Base-by-base conservation (phyloP, 2,888 invertebrate genomes). In the Polydesmus complanatus region DNA sequence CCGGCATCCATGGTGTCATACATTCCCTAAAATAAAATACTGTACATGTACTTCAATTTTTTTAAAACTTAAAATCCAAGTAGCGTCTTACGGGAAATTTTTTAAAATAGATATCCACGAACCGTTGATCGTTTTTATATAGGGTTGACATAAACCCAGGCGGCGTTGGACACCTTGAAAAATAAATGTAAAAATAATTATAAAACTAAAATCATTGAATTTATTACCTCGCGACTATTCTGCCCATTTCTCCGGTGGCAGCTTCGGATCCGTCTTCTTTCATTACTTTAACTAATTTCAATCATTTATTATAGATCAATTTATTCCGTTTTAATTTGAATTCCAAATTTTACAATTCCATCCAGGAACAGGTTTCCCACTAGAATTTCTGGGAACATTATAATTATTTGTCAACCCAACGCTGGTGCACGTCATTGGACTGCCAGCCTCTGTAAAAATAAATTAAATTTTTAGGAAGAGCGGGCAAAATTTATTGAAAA, bases 1-100 rank as follows among this genome's bases (percentile, higher is more conserved):
- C 94, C 95, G 0, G 91, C 91, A 71, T 95, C 95, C 87, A 93
- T 93, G 0, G 94, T 94, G 70, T 94, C 93, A 71, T 95, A 91
- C 73, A 83, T 90, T 2, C 88, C 89, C 88, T 89, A 69, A 14
- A 65, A 64, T 14, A 58, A 2, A 27, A 54, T 1, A 61, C 56
- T n/a, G n/a, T n/a, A n/a, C n/a, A n/a, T n/a, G n/a, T n/a, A n/a
- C n/a, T n/a, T 8, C 37, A 37, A 37, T 8, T 23, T 26, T 61
- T 47, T 23, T 18, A 52, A 56, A 48, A 8, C 8, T 26, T 26
- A 21, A 25, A 50, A 62, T 19, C n/a, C 37, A 66, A 27, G 49
- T 67, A 52, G 25, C 8, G 27, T 74, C 81, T 80, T 79, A 93
- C 93, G 55, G 86, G 86, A 74, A 82, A 89, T 68, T 81, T 82